Evolutionary conservation across 1,140 invertebrate species (phyloP).

Genomic region (Musca domestica): DNA sequence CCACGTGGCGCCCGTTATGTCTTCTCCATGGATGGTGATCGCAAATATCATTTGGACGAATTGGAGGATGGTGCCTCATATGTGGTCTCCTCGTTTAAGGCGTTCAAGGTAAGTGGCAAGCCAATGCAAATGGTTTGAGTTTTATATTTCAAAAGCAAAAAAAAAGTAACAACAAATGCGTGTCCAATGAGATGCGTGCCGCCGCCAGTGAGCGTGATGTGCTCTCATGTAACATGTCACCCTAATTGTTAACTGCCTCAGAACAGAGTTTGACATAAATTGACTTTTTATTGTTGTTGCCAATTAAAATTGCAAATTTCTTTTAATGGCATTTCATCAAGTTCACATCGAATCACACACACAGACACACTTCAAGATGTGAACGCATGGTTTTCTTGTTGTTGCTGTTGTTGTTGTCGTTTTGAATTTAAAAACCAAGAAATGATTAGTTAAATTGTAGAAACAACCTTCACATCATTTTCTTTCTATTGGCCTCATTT

Average conservation of each 20-base stretch:
- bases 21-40: slow-evolving; percentile 85
- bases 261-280: background rate
- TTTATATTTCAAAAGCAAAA: background rate
- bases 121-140: background rate
- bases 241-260: background rate
- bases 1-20: slow-evolving; percentile 83
- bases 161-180: background rate
- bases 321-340: too few species aligned
- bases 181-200: background rate
- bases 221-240: background rate
- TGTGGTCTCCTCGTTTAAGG: slow-evolving; percentile 86
- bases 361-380: background rate
- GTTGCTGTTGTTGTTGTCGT: too few species aligned
- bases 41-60: slow-evolving; percentile 80
- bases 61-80: slow-evolving; percentile 87
- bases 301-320: too few species aligned
- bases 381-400: background rate
- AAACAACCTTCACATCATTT: too few species aligned
- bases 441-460: too few species aligned
- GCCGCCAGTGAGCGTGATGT: background rate
- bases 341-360: background rate
- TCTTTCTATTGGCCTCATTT: background rate
- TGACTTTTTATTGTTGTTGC: too few species aligned
- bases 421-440: too few species aligned
- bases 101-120: slow-evolving; percentile 75